Percentiles rank a stretch among this genome's conserved stretches.
Conservation (phyloP, 2,888 invertebrate genomes). For the Diloba caeruleocephala region DNA sequence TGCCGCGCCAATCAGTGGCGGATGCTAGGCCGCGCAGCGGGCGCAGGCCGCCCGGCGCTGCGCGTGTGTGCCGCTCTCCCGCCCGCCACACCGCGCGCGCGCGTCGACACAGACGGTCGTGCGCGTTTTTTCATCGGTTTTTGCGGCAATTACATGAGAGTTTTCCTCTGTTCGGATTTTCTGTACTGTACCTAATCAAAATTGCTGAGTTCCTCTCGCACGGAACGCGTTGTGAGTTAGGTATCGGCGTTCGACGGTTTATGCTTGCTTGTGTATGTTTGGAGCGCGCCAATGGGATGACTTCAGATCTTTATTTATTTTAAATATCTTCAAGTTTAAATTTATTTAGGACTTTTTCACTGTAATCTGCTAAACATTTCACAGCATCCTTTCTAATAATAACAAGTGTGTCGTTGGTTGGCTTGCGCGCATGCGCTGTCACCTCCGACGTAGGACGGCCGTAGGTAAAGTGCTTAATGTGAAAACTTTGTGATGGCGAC, state of each 20-base stretch:
- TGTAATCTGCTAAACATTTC: slow-evolving; percentile 30
- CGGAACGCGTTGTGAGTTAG: slow-evolving; percentile 67
- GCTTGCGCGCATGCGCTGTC: slow-evolving; percentile 65
- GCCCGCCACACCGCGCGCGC: slow-evolving; percentile 73
- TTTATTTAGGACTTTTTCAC: slow-evolving; percentile 29
- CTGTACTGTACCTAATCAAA: slow-evolving; percentile 75
- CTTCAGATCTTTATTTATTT: slow-evolving; percentile 50
- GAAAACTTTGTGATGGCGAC: slow-evolving; percentile 73
- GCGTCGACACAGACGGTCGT: slow-evolving; percentile 71
- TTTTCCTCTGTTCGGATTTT: slow-evolving; percentile 78
- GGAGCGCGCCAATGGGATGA: slow-evolving; percentile 58
- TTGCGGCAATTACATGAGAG: slow-evolving; percentile 76
- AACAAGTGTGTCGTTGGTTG: slow-evolving; percentile 60
- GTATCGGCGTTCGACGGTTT: slow-evolving; percentile 53
- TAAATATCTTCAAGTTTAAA: slow-evolving; percentile 39
- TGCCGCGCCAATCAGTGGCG: slow-evolving; percentile 58
- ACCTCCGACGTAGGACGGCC: slow-evolving; percentile 54
- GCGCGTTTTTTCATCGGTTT: slow-evolving; percentile 72
- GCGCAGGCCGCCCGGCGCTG: slow-evolving; percentile 46
- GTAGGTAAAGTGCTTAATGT: slow-evolving; percentile 73
- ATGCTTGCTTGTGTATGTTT: slow-evolving; percentile 54
- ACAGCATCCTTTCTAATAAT: slow-evolving; percentile 46
- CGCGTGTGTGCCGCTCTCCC: slow-evolving; percentile 58
- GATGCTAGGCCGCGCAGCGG: slow-evolving; percentile 41
- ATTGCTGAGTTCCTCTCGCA: slow-evolving; percentile 73